Evolutionary conservation across 2,797 vertebrate genomes (phyloP).

Genomic region (Epinephelus malabaricus): DNA sequence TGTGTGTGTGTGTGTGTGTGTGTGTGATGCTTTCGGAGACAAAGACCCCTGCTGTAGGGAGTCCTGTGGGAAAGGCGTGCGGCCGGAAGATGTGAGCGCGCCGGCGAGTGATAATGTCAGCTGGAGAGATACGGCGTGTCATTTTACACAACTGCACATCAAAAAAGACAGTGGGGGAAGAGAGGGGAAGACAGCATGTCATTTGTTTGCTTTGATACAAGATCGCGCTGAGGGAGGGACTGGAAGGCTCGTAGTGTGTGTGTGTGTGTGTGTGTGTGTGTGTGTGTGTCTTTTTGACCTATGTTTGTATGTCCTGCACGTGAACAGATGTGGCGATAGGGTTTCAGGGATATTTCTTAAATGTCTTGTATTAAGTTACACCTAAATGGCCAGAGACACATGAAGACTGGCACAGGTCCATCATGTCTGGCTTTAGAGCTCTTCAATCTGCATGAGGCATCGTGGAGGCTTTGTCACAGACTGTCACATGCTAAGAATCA

Average conservation of each 20-base stretch:
- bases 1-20: slow-evolving; percentile 5
- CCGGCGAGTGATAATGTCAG: slow-evolving; percentile 90
- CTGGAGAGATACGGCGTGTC: slow-evolving; percentile 88
- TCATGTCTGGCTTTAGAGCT: slow-evolving; percentile 20
- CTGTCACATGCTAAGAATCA: neutral
- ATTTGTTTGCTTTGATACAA: slow-evolving; percentile 91
- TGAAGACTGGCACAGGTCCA: slow-evolving; percentile 34
- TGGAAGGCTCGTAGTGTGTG: slow-evolving; percentile 47
- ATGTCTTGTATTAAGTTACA: slow-evolving; percentile 46
- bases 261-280: slow-evolving; percentile 17
- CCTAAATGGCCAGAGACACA: slow-evolving; percentile 30
- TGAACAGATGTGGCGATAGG: slow-evolving; percentile 47
- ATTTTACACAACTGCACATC: slow-evolving; percentile 87
- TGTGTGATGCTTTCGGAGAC: slow-evolving; percentile 81
- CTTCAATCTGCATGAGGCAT: slow-evolving; percentile 2
- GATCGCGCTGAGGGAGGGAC: slow-evolving; percentile 82
- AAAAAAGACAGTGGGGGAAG: slow-evolving; percentile 81
- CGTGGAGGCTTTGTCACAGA: neutral
- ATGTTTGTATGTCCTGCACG: slow-evolving; percentile 55
- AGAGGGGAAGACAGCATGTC: slow-evolving; percentile 83
- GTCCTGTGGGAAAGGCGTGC: slow-evolving; percentile 87
- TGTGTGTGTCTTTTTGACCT: slow-evolving; percentile 35
- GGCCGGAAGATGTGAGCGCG: slow-evolving; percentile 87
- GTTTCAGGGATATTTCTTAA: slow-evolving; percentile 58
- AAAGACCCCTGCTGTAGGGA: slow-evolving; percentile 87